Evolutionary conservation across 2,113 vertebrate species (phyloP).

Genomic region (Myiozetetes cayanensis): DNA sequence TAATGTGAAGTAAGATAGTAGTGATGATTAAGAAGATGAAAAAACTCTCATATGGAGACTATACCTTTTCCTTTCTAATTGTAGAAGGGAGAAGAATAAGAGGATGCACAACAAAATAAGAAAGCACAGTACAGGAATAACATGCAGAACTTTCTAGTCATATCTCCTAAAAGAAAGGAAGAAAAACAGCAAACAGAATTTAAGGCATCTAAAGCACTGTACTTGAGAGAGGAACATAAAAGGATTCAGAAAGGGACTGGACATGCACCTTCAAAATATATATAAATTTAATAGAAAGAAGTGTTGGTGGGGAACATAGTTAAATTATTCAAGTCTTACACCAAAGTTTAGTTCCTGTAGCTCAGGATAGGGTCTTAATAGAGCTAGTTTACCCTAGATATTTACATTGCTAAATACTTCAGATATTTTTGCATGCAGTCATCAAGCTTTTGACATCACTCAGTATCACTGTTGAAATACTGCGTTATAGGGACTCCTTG

Average conservation of each 20-base stretch:
- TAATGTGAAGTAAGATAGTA: accelerated
- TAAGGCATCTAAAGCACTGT: neutral
- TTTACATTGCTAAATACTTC: neutral
- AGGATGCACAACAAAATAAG: neutral
- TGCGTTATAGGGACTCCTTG: neutral
- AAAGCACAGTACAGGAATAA: neutral
- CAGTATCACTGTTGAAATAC: neutral
- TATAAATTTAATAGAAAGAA: neutral
- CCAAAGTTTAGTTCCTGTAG: neutral
- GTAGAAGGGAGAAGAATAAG: neutral
- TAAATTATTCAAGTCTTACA: neutral
- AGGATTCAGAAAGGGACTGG: neutral
- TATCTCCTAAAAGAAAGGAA: neutral
- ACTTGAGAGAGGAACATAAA: neutral
- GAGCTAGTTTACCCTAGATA: neutral
- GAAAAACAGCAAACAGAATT: neutral
- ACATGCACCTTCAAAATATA: neutral
- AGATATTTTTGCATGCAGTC: neutral
- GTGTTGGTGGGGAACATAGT: neutral
- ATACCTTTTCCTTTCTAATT: neutral
- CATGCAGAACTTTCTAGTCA: neutral
- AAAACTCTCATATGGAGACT: neutral
- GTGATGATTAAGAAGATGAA: neutral
- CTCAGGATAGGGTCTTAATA: neutral
- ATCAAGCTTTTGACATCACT: neutral